phyloP scores from a whole-genome alignment of 2,797 vertebrate species.

The Siniperca scherzeri region DNA sequence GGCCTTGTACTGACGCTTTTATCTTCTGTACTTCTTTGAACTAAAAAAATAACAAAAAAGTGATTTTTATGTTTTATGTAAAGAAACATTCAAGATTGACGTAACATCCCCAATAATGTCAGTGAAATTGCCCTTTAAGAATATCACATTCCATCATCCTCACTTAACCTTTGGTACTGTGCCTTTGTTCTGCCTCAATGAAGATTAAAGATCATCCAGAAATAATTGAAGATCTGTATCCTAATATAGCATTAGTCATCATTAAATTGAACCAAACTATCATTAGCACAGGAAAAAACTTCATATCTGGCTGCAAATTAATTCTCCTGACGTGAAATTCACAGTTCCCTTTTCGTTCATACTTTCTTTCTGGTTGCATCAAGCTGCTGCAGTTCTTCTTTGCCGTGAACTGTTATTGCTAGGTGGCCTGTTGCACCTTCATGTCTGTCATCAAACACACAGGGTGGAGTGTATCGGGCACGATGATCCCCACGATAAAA shows the following conservation, averaged over 20 bases:
- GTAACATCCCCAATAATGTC: conserved; percentile 12
- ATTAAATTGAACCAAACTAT: conserved; percentile 56
- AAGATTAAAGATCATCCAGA: conserved; percentile 63
- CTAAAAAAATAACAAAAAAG: not conserved
- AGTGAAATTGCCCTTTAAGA: conserved; percentile 46
- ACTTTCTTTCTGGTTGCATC: conserved; percentile 7
- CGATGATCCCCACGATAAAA: conserved; percentile 30
- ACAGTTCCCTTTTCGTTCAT: conserved; percentile 15
- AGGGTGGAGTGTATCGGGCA: not conserved
- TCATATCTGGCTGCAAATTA: conserved; percentile 30
- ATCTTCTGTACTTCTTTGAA: not conserved
- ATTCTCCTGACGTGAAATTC: conserved; percentile 43
- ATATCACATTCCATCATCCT: conserved; percentile 51
- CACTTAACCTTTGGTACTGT: conserved; percentile 58
- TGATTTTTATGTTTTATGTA: not conserved
- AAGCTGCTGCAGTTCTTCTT: conserved; percentile 12
- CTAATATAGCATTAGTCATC: conserved; percentile 67
- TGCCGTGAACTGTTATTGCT: conserved; percentile 21
- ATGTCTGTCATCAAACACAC: conserved; percentile 9
- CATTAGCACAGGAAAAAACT: conserved; percentile 40
- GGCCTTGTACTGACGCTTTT: not conserved
- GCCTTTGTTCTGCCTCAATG: conserved; percentile 58
- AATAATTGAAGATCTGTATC: conserved; percentile 68
- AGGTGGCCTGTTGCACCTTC: conserved; percentile 5
- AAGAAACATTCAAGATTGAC: conserved; percentile 22